phyloP scores from a whole-genome alignment of 2,888 invertebrate species.

The Xanthia togata region DNA sequence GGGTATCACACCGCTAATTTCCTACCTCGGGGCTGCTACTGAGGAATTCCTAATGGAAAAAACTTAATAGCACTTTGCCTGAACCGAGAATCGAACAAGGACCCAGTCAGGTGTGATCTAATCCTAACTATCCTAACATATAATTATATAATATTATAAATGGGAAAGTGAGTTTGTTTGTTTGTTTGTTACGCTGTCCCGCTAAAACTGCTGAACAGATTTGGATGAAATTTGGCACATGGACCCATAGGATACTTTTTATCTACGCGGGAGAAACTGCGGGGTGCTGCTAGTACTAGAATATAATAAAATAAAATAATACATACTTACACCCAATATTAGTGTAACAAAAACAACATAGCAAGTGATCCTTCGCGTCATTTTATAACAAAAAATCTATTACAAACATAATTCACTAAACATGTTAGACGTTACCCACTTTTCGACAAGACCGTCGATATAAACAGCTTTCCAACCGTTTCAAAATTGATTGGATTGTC shows the following conservation, averaged over 20 bases:
- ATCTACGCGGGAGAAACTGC: too few relatives aligned
- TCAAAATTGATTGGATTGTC: constrained; percentile 49
- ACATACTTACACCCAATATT: constrained; percentile 55
- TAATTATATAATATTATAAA: too few relatives aligned
- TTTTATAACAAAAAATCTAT: constrained; percentile 16
- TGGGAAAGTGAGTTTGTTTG: too few relatives aligned
- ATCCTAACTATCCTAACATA: not conserved
- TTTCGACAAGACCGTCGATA: not conserved
- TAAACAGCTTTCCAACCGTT: constrained; percentile 21
- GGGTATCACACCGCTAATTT: not conserved
- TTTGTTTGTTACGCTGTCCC: too few relatives aligned
- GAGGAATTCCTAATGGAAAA: not conserved
- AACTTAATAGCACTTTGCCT: too few relatives aligned
- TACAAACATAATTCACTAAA: not conserved
- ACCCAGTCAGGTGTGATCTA: not conserved
- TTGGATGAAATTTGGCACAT: too few relatives aligned
- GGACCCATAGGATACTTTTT: too few relatives aligned
- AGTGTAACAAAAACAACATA: constrained; percentile 36
- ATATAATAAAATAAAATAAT: constrained; percentile 50
- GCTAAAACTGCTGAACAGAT: too few relatives aligned
- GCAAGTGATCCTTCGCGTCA: constrained; percentile 24
- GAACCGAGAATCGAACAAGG: not conserved
- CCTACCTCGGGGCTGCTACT: not conserved
- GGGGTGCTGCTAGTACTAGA: not conserved
- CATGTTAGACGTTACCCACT: constrained; percentile 27